Evolutionary conservation across 1,140 invertebrate species (phyloP).

Genomic region (Dryas iulia): DNA sequence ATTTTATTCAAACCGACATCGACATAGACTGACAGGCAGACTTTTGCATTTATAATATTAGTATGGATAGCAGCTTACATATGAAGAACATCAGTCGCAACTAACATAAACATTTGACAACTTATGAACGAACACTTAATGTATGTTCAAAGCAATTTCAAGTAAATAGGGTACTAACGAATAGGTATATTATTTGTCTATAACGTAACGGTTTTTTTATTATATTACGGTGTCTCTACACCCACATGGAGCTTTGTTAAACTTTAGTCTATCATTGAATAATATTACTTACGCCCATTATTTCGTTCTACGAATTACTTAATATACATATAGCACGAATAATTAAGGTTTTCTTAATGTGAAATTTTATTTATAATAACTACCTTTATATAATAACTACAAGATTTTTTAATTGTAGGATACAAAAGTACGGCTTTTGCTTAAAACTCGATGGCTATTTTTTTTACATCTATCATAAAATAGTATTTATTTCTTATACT

Average conservation of each 20-base stretch:
- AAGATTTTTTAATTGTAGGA: too few relatives aligned
- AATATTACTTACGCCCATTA: conserved; percentile 16
- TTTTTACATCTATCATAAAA: too few relatives aligned
- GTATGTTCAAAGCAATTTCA: conserved; percentile 28
- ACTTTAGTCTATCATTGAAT: conserved; percentile 19
- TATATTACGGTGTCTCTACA: conserved; percentile 38
- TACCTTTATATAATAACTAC: too few relatives aligned
- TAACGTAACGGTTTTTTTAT: conserved; percentile 50
- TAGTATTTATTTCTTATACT: too few relatives aligned
- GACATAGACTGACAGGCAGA: too few relatives aligned
- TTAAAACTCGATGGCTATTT: too few relatives aligned
- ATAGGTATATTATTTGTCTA: conserved; percentile 46
- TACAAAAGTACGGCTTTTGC: too few relatives aligned
- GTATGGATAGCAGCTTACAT: too few relatives aligned
- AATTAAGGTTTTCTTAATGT: neutral
- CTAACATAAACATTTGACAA: neutral
- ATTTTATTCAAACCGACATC: too few relatives aligned
- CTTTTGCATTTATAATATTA: too few relatives aligned
- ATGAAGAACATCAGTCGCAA: neutral
- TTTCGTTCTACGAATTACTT: conserved; percentile 1
- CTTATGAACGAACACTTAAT: neutral
- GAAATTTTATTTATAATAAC: neutral
- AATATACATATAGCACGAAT: neutral
- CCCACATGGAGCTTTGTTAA: conserved; percentile 45
- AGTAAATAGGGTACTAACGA: conserved; percentile 29